Evolutionary conservation across 1,140 invertebrate species (phyloP).

Genomic region (Heliconius melpomene): DNA sequence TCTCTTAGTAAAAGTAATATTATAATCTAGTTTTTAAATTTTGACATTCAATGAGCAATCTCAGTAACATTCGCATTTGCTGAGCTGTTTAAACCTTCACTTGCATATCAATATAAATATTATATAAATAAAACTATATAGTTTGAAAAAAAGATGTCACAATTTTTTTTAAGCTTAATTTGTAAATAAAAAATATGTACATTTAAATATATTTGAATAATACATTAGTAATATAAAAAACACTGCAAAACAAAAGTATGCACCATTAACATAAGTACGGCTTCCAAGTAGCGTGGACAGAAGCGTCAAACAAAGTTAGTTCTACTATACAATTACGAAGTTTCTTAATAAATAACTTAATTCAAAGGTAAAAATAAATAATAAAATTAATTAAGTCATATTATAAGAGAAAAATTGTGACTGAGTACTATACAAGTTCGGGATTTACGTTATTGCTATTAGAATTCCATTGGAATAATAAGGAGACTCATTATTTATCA

Average conservation of each 20-base stretch:
- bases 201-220: no score
- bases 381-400: slow-evolving; percentile 50
- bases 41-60: no score
- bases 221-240: neutral
- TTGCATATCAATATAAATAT: no score
- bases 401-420: slow-evolving; percentile 46
- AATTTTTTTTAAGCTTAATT: no score
- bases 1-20: no score
- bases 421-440: slow-evolving; percentile 51
- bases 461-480: slow-evolving; percentile 6
- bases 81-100: no score
- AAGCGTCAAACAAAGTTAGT: slow-evolving; percentile 35
- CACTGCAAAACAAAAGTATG: slow-evolving; percentile 10
- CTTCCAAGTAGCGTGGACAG: slow-evolving; percentile 32
- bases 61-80: no score
- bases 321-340: slow-evolving; percentile 40
- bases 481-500: slow-evolving; percentile 53
- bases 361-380: neutral
- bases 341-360: slow-evolving; percentile 22
- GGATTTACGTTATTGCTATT: slow-evolving; percentile 17
- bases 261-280: slow-evolving; percentile 31
- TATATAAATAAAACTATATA: no score
- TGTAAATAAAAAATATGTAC: neutral
- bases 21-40: no score
- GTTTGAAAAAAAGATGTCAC: no score